Evolutionary conservation across 1,140 invertebrate species (phyloP).

Genomic region (Dinoponera quadriceps): DNA sequence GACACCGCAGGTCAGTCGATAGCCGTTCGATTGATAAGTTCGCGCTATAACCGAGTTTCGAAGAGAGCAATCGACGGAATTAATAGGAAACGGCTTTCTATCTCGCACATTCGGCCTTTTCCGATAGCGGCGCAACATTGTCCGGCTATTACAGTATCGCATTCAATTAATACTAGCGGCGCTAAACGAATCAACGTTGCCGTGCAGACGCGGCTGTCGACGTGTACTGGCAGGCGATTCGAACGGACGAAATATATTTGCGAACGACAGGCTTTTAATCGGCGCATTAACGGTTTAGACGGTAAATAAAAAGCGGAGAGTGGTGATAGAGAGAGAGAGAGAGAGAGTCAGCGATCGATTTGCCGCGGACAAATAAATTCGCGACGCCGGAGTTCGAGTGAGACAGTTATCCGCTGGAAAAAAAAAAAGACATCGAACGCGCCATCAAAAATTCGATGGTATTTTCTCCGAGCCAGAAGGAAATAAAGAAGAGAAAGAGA

Average conservation of each 20-base stretch:
- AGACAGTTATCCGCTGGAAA: neutral
- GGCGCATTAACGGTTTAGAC: slow-evolving; percentile 24
- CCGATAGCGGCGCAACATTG: slow-evolving; percentile 17
- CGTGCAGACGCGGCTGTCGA: neutral
- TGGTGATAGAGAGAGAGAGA: too few relatives aligned
- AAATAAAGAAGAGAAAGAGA: neutral
- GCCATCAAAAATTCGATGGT: neutral
- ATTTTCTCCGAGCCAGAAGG: neutral
- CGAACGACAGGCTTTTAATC: slow-evolving; percentile 28
- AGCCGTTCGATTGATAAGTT: slow-evolving; percentile 39
- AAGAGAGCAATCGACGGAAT: slow-evolving; percentile 41
- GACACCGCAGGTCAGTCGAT: slow-evolving; percentile 42
- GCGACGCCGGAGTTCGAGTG: neutral
- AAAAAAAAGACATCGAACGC: neutral
- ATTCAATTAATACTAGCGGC: slow-evolving; percentile 40
- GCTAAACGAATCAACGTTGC: slow-evolving; percentile 44
- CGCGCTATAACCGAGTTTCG: slow-evolving; percentile 8
- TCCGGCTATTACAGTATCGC: slow-evolving; percentile 42
- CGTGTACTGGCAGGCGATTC: slow-evolving; percentile 7
- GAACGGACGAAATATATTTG: slow-evolving; percentile 28
- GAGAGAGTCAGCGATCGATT: neutral
- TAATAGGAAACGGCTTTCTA: slow-evolving; percentile 35
- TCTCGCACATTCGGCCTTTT: slow-evolving; percentile 23
- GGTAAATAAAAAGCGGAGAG: neutral
- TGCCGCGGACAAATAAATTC: neutral